Evolutionary conservation across 2,113 vertebrate genomes (phyloP).

Genomic region (Acinonyx jubatus): DNA sequence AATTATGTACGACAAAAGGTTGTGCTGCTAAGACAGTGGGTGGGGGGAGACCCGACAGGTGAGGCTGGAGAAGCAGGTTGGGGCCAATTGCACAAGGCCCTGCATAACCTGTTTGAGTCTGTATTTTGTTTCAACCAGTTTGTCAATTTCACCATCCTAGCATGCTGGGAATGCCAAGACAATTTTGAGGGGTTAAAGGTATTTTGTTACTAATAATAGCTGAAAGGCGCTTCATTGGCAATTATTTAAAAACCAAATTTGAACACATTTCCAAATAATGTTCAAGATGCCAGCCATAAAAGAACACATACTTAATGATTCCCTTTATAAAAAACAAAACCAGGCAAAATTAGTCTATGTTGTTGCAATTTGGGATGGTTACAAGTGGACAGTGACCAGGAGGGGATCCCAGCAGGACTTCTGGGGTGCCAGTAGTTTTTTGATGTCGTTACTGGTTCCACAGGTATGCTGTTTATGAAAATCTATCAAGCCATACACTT

Average conservation of each 20-base stretch:
- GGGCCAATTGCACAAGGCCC: background rate
- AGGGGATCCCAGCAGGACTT: background rate
- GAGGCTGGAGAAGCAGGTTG: background rate
- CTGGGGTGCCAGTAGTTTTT: background rate
- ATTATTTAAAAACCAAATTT: background rate
- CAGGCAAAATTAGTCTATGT: background rate
- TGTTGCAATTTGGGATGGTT: background rate
- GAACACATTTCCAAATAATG: background rate
- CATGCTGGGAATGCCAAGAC: background rate
- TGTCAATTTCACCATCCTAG: background rate
- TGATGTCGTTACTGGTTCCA: background rate
- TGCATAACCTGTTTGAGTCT: constrained; percentile 10
- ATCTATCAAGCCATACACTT: background rate
- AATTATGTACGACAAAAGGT: background rate
- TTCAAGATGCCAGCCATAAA: background rate
- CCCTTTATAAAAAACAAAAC: background rate
- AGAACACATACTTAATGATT: background rate
- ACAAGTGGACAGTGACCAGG: background rate
- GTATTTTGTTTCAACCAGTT: background rate
- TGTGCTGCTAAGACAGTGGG: background rate
- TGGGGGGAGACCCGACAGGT: background rate
- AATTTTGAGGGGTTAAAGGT: background rate
- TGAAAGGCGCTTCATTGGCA: background rate
- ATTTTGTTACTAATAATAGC: background rate
- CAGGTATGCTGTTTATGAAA: background rate